These are phyloP conservation scores for Apogon talboti DNA, from an alignment of 2,797 vertebrate genomes.

Conservation along the genomic window DNA sequence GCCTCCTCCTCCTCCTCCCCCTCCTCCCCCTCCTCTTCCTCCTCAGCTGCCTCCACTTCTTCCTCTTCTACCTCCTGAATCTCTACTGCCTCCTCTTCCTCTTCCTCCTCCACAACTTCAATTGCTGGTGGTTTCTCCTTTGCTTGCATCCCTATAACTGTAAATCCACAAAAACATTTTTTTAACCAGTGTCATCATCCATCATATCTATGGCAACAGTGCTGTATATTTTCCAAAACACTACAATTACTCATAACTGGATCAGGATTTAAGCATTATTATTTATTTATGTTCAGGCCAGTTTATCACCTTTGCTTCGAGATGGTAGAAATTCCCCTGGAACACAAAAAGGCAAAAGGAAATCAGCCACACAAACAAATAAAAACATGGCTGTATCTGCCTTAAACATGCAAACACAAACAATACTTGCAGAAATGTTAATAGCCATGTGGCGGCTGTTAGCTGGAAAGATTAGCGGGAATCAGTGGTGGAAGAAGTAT, in stretches of 20 bases:
- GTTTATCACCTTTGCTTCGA: constrained; percentile 81
- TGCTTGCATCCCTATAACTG: constrained; percentile 77
- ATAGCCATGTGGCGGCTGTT: constrained; percentile 1
- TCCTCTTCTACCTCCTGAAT: constrained; percentile 18
- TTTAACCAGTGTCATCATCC: background rate
- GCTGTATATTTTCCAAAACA: background rate
- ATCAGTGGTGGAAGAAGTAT: background rate
- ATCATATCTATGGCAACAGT: no score
- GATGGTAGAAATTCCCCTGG: constrained; percentile 84
- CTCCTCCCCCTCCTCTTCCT: constrained; percentile 16
- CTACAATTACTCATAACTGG: background rate
- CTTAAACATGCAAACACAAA: background rate
- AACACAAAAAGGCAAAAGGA: constrained; percentile 20
- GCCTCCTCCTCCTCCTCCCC: constrained; percentile 8
- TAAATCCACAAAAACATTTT: constrained; percentile 9
- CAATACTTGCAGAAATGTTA: background rate
- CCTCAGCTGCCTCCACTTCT: background rate
- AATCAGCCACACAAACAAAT: background rate
- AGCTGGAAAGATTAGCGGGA: background rate
- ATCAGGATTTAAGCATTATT: no score
- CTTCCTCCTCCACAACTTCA: constrained; percentile 43
- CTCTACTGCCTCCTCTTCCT: constrained; percentile 12
- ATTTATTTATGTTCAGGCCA: constrained; percentile 16
- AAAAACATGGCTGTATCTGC: background rate
- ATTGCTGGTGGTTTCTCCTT: constrained; percentile 46